Evolutionary conservation across 1,140 invertebrate genomes (phyloP).

Genomic region (Metopolophium dirhodum): DNA sequence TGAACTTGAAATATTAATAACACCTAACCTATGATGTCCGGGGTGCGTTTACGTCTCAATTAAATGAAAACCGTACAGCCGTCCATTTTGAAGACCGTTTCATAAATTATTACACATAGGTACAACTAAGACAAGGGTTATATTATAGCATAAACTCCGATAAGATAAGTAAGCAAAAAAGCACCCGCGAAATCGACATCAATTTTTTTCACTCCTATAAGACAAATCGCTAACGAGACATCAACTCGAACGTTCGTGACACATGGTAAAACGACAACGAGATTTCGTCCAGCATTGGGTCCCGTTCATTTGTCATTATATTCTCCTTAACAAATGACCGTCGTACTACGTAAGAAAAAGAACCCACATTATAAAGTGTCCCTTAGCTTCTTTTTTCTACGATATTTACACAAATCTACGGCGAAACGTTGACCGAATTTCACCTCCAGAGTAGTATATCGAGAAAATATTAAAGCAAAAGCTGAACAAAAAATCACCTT

Average conservation of each 20-base stretch:
- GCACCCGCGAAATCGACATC: constrained; percentile 28
- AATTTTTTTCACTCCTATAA: background rate
- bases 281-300: background rate
- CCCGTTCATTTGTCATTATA: constrained; percentile 40
- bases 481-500: background rate
- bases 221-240: constrained; percentile 37
- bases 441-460: background rate
- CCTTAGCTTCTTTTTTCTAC: background rate
- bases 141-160: background rate
- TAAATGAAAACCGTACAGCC: background rate
- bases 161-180: constrained; percentile 32
- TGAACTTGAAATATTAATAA: background rate
- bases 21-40: background rate
- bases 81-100: background rate
- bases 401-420: background rate
- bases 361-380: background rate
- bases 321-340: constrained; percentile 39
- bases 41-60: background rate
- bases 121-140: background rate
- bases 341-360: background rate
- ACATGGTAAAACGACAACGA: constrained; percentile 3
- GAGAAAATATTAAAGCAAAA: background rate
- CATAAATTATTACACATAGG: background rate
- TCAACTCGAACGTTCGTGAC: constrained; percentile 10
- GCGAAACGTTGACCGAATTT: background rate